Conservation (phyloP, 2,888 invertebrate genomes). For the Coelogynopora nodosa region DNA sequence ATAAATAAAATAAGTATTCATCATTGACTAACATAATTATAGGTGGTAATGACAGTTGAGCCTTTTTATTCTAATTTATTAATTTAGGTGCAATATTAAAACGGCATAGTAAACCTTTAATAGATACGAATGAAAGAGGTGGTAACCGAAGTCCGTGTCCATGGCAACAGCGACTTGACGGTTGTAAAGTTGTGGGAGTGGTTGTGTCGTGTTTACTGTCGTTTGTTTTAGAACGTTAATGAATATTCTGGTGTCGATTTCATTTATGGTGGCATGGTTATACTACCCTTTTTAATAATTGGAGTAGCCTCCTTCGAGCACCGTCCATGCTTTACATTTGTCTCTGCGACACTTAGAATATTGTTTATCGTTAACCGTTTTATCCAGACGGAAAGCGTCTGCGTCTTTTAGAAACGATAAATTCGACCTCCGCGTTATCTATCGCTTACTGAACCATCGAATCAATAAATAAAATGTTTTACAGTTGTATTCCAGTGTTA, state of each 20-base stretch:
- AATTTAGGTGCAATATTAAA: too few species aligned
- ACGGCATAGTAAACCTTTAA: too few species aligned
- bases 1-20: too few species aligned
- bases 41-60: too few species aligned
- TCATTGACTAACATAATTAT: too few species aligned
- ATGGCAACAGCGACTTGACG: conserved; percentile 12
- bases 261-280: not conserved
- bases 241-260: not conserved
- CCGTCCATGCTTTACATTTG: not conserved
- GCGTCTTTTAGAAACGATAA: not conserved
- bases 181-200: conserved; percentile 15
- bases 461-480: not conserved
- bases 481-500: not conserved
- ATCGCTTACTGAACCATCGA: not conserved
- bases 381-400: not conserved
- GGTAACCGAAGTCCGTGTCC: too few species aligned
- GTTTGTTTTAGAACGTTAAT: not conserved
- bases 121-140: too few species aligned
- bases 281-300: not conserved
- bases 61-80: too few species aligned
- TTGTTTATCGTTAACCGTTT: not conserved
- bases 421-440: not conserved
- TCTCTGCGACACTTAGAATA: not conserved
- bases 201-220: not conserved
- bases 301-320: not conserved